Conservation (phyloP, 2,888 invertebrate genomes). For the Tridacna gigas region DNA sequence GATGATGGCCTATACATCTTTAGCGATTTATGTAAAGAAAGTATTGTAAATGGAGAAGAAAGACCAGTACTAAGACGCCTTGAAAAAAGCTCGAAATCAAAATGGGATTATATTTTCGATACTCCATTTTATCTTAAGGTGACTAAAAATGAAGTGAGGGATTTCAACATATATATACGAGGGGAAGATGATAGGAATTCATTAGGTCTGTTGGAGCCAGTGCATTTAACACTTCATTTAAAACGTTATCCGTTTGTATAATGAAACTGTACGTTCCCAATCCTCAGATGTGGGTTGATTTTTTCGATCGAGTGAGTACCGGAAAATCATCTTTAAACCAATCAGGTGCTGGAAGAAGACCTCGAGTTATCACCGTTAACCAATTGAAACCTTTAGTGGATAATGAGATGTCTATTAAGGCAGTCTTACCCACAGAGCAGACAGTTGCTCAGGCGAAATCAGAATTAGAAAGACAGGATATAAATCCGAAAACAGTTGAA, state of each 20-base stretch:
- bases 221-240: slow-evolving; percentile 46
- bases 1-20: slow-evolving; percentile 15
- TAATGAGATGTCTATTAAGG: not conserved
- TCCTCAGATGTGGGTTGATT: slow-evolving; percentile 42
- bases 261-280: no score
- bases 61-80: slow-evolving; percentile 26
- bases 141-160: slow-evolving; percentile 25
- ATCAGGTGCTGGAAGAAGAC: no score
- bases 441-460: slow-evolving; percentile 8
- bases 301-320: slow-evolving; percentile 27
- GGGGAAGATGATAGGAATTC: slow-evolving; percentile 5
- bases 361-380: no score
- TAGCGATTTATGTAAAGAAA: no score
- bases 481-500: no score
- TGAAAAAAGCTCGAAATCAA: slow-evolving; percentile 15
- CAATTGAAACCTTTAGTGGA: not conserved
- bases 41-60: slow-evolving; percentile 28
- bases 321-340: slow-evolving; percentile 23
- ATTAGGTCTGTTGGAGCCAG: slow-evolving; percentile 4
- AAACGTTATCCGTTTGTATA: slow-evolving; percentile 28
- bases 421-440: slow-evolving; percentile 13
- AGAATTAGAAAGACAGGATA: no score
- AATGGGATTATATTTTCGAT: slow-evolving; percentile 35
- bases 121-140: slow-evolving; percentile 27
- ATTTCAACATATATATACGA: slow-evolving; percentile 31